A percentile compares a stretch with the other conserved stretches of the same genome.
Conservation (phyloP, 1,140 invertebrate genomes). For the Brachionus plicatilis region DNA sequence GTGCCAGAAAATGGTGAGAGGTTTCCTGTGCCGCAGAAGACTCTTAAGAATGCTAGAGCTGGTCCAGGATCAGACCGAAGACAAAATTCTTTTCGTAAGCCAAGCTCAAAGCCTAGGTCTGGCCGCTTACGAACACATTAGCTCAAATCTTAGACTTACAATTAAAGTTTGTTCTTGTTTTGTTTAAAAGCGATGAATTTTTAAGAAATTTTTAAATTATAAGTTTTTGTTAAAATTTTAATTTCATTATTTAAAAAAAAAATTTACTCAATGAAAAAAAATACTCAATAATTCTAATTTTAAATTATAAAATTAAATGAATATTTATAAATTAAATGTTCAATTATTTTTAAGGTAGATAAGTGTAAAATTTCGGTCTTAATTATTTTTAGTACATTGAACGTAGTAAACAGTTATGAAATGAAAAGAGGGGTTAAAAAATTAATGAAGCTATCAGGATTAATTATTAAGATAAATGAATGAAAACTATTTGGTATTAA, state of each 20-base stretch:
- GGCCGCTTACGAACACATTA: background rate
- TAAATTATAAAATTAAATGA: too few species aligned
- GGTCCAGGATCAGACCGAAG: background rate
- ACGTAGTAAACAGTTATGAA: too few species aligned
- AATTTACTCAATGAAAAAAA: too few species aligned
- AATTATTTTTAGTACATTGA: too few species aligned
- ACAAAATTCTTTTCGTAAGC: background rate
- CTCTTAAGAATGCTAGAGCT: background rate
- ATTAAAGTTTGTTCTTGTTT: background rate
- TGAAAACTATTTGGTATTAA: too few species aligned
- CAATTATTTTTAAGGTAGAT: background rate
- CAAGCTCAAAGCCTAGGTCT: background rate
- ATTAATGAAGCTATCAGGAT: too few species aligned
- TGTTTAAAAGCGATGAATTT: conserved; percentile 7
- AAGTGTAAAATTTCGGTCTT: background rate
- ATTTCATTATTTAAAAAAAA: too few species aligned
- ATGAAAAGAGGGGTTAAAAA: too few species aligned
- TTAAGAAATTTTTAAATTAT: background rate
- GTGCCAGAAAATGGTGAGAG: conserved; percentile 28
- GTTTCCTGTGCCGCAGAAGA: conserved; percentile 8
- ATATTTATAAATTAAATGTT: background rate
- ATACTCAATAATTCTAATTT: too few species aligned
- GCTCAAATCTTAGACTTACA: background rate
- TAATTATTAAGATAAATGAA: too few species aligned
- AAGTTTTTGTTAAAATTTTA: too few species aligned